Conservation (phyloP, 2,888 invertebrate species). For the Phengaris arion region DNA sequence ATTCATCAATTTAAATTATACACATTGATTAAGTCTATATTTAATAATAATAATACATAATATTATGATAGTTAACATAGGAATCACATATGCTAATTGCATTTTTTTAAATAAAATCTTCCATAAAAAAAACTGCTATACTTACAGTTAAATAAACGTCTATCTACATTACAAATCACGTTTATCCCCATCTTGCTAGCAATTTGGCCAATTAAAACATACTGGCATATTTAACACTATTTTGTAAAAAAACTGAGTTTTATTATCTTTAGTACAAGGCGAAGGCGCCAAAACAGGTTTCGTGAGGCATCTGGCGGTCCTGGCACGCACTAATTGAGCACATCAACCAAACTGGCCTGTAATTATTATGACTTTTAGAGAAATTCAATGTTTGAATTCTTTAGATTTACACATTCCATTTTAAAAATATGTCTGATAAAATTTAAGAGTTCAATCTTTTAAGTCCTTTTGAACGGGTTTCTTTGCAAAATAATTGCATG, state of each 20-base stretch:
- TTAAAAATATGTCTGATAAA: neutral
- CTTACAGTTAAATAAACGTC: no score
- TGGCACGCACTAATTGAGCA: slow-evolving; percentile 73
- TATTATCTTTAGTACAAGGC: neutral
- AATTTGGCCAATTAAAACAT: neutral
- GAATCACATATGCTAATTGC: no score
- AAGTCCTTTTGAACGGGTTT: no score
- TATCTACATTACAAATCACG: no score
- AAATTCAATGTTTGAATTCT: slow-evolving; percentile 34
- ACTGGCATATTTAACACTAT: slow-evolving; percentile 5
- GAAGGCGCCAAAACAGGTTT: slow-evolving; percentile 69
- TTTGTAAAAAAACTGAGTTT: slow-evolving; percentile 1
- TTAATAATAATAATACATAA: no score
- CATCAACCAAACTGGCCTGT: slow-evolving; percentile 62
- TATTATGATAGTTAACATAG: no score
- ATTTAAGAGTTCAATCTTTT: no score
- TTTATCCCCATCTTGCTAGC: neutral
- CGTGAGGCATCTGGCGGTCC: slow-evolving; percentile 72
- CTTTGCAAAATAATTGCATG: no score
- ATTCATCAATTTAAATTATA: no score
- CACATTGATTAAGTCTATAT: no score
- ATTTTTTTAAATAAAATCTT: no score
- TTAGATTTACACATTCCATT: neutral
- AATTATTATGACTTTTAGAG: slow-evolving; percentile 49
- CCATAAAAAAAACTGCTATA: no score